phyloP scores from a whole-genome alignment of 1,140 invertebrate species.

The Lepidurus apus region DNA sequence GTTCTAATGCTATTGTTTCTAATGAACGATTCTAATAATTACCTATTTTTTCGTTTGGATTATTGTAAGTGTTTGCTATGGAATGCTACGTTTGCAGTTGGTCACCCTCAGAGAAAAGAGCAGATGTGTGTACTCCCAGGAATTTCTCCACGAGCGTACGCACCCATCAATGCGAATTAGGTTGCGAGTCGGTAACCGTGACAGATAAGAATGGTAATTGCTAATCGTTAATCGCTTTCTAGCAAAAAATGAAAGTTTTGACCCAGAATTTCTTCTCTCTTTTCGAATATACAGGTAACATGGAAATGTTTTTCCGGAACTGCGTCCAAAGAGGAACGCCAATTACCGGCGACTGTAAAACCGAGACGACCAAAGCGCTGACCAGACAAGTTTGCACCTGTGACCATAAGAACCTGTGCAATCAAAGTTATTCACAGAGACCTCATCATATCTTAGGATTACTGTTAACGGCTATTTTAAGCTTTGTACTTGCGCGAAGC shows the following conservation, averaged over 20 bases:
- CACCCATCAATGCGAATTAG: conserved; percentile 30
- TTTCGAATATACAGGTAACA: conserved; percentile 22
- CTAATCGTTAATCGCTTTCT: not conserved
- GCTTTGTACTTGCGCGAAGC: not conserved
- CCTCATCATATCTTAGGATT: conserved; percentile 34
- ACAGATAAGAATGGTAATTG: conserved; percentile 29
- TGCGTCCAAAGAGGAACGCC: conserved; percentile 25
- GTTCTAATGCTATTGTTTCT: too few relatives aligned
- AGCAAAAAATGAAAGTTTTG: not conserved
- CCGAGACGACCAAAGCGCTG: conserved; percentile 26
- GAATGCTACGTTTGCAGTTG: conserved; percentile 33
- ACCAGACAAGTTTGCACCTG: conserved; percentile 31
- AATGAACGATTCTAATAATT: too few relatives aligned
- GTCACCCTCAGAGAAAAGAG: conserved; percentile 26
- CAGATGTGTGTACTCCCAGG: conserved; percentile 27
- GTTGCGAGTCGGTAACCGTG: conserved; percentile 30
- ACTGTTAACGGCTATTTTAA: not conserved
- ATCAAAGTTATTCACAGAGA: conserved; percentile 34
- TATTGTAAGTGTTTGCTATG: conserved; percentile 11
- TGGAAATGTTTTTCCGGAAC: conserved; percentile 35
- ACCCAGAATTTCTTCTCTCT: not conserved
- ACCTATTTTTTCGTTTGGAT: not conserved
- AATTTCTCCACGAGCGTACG: conserved; percentile 26
- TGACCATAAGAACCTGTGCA: conserved; percentile 35
- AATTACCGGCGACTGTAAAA: conserved; percentile 29